Base-by-base conservation (phyloP, 1,140 invertebrate species). In the Drosophila arawakana region DNA sequence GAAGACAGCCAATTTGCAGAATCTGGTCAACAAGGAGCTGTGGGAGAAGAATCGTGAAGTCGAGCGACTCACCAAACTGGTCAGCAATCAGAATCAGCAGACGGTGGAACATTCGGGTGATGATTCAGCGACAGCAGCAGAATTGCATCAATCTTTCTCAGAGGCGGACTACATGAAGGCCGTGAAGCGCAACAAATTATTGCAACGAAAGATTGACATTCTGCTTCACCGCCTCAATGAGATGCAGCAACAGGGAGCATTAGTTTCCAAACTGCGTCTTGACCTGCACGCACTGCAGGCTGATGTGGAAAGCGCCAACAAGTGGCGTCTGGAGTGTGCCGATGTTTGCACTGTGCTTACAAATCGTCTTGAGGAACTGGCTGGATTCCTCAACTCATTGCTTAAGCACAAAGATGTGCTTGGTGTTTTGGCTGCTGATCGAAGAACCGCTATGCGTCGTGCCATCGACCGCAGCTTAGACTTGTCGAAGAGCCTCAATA, bases 41-140 rank as follows among this genome's bases (percentile, higher is more conserved):
- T 96, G 95, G 95, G 94, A 94, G 67, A 95, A 95, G 78, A 96
- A 96, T 78, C 94, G 94, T 30, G 95, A 96, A 78, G 95, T 96
- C 25, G 95, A 96, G 46, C 95, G 95, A 59, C 88, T 96, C 3
- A 92, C 85, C 25, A 91, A 92, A 57, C 43, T 92, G n/a, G 13
- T 92, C 0, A 78, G 76, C 50, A 59, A 7, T 50, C 76, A 41
- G 25, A 58, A 46, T 3, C 7, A 30, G 25, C 25, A 30, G 25
- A 30, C 52, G 3, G 43, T 67, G 7, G 81, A 88, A 0, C 58
- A 74, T 2, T 76, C 69, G 2, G 71, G 67, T 7, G 78, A 70
- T 15, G 79, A 72, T 13, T 60, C 75, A 0, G 35, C 43, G 1
- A 60, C 37, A 6, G 68, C 55, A 6, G 55, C 46, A 2, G 81